Percentiles rank a stretch among this genome's conserved stretches.
Conservation (phyloP, 2,113 vertebrate species). For the Thermophis baileyi region DNA sequence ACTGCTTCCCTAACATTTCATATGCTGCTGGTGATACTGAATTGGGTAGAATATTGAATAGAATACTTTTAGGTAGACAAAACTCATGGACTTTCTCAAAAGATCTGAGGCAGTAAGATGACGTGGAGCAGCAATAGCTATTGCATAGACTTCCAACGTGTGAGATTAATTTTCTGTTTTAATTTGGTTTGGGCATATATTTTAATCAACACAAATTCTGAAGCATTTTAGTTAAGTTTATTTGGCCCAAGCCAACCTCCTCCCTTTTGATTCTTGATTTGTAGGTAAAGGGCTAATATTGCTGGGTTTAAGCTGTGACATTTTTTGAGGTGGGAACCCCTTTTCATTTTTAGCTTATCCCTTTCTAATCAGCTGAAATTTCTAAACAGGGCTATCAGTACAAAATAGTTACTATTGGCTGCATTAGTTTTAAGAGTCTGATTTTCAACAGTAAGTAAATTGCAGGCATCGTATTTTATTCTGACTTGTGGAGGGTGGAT, state of each 20-base stretch:
- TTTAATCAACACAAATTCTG: not conserved
- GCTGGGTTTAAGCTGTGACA: not conserved
- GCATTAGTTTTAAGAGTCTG: not conserved
- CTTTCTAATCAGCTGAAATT: not conserved
- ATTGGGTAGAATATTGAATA: not conserved
- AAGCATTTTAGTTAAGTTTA: not conserved
- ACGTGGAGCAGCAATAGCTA: not conserved
- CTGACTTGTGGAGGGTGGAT: conserved; percentile 3
- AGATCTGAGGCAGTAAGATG: not conserved
- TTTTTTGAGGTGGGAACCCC: not conserved
- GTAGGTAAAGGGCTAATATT: not conserved
- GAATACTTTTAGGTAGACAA: not conserved
- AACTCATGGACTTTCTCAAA: not conserved
- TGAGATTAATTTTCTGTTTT: not conserved
- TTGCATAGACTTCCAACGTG: not conserved
- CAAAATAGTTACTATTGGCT: not conserved
- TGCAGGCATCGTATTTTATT: not conserved
- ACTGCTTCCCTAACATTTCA: not conserved
- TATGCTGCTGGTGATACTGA: not conserved
- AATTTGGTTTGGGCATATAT: not conserved
- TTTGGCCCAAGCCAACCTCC: not conserved
- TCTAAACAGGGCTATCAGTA: not conserved
- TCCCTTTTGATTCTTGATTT: not conserved
- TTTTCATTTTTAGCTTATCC: not conserved
- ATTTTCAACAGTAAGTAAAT: not conserved